Base-by-base conservation (phyloP, 2,888 invertebrate species). In the Pseudococcus longispinus region DNA sequence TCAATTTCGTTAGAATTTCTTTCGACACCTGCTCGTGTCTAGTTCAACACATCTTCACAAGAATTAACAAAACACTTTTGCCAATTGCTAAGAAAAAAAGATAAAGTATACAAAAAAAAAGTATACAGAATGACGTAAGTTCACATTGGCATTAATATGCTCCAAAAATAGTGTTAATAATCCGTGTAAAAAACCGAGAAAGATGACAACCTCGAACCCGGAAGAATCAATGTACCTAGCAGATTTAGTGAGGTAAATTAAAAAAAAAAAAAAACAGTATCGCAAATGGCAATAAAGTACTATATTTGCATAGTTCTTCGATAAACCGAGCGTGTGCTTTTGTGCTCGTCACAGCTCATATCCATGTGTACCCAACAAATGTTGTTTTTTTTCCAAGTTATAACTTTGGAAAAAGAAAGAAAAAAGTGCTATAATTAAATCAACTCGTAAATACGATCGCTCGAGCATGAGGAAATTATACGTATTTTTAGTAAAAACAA, bases 391-490 rank as follows among this genome's bases (percentile, higher is more conserved):
- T 46, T 37, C 37, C 37, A 37, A 23, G 23, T 1, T 23, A n/a
- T 23, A 23, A 60, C 60, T 60, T 60, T 23, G 8, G 8, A 60
- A 60, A 60, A 60, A 60, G 8, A 60, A 60, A 60, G 9, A 15
- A 70, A 29, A 26, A 18, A 65, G 15, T 20, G 23, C 70, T 70
- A 70, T 70, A 70, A 70, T 70, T 70, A 70, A 70, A 70, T 70
- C 29, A 5, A 6, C 2, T 18, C 29, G 29, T 70, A 6, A 70
- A 70, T 26, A n/a, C 15, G 18, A 6, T 15, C 70, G 70, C 29
- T 70, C 18, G 8, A 5, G 2, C 29, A 29, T 1, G 70, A 70
- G 29, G 29, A 70, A 29, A 70, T 70, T 60, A 60, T 23, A 1
- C 60, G 23, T 20, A 11, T 60, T 60, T 20, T 20, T 60, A 20